phyloP scores from a whole-genome alignment of 2,797 vertebrate genomes.

The Anabas testudineus region DNA sequence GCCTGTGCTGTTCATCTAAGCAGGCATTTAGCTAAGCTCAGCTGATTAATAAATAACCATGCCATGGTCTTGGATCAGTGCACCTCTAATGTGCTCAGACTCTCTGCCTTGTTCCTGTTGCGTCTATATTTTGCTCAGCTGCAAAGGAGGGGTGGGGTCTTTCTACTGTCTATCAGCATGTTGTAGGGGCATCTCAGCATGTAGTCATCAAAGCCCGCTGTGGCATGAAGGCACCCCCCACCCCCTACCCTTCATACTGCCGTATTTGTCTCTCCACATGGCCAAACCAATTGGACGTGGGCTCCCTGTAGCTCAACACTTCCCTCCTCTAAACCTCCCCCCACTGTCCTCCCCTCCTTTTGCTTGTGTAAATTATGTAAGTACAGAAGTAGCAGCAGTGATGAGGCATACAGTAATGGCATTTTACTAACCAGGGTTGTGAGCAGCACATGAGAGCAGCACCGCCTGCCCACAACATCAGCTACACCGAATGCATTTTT shows the following conservation, averaged over 20 bases:
- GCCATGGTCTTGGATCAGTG: slow-evolving; percentile 77
- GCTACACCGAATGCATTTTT: slow-evolving; percentile 80
- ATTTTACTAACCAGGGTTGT: slow-evolving; percentile 66
- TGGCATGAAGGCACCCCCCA: slow-evolving; percentile 49
- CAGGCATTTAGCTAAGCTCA: slow-evolving; percentile 81
- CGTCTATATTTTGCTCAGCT: slow-evolving; percentile 68
- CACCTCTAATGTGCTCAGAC: slow-evolving; percentile 79
- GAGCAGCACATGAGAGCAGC: slow-evolving; percentile 33
- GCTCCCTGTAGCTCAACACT: slow-evolving; percentile 57
- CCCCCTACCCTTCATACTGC: slow-evolving; percentile 43
- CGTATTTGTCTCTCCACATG: slow-evolving; percentile 73
- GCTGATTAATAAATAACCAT: slow-evolving; percentile 86
- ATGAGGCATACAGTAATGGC: slow-evolving; percentile 70
- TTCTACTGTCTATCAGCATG: slow-evolving; percentile 71
- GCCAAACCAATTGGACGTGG: slow-evolving; percentile 76
- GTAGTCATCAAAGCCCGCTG: slow-evolving; percentile 78
- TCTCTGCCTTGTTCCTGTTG: slow-evolving; percentile 75
- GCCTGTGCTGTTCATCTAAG: slow-evolving; percentile 71
- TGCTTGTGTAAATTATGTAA: slow-evolving; percentile 85
- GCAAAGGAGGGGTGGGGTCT: slow-evolving; percentile 66
- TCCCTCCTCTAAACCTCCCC: neutral
- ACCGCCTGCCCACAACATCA: slow-evolving; percentile 43
- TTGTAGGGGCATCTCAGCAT: slow-evolving; percentile 72
- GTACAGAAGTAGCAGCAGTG: slow-evolving; percentile 61
- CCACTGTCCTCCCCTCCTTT: slow-evolving; percentile 53